Base-by-base conservation (phyloP, 2,113 vertebrate genomes). In the Gobius niger region DNA sequence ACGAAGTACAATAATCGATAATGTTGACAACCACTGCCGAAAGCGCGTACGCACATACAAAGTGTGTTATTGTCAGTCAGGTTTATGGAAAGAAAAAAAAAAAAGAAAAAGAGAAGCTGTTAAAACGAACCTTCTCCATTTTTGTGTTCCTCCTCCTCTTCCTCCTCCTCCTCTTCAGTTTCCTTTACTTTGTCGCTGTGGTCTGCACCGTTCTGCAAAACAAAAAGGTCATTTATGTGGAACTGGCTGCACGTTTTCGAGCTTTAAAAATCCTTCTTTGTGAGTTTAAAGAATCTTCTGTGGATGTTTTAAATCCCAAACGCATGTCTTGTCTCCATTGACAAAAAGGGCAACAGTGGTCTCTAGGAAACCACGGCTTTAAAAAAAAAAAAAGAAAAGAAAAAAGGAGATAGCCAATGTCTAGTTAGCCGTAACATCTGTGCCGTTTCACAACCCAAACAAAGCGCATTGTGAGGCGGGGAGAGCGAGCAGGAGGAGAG, bases 371-470 rank as follows among this genome's bases (percentile, higher is more conserved):
- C 61, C 41, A 46, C 65, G 57, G 52, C 66, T 63, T 44, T 49
- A 18, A 74, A 72, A 66, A 66, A 49, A 79, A 74, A 77, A 60
- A n/a, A 74, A 72, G 64, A 67, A 49, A 79, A 74, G 76, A 60
- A 56, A 61, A 70, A 11, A 2, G 74, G 56, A 66, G 14, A 60
- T 70, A 47, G 72, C 80, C 57, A 72, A 60, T 61, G 54, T 41
- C 65, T 65, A 67, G 66, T 70, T 75, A 69, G 73, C 59, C 6
- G 54, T 53, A 85, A 89, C 91, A 92, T 93, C 88, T 92, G 91
- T 89, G 88, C 80, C 83, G 64, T 85, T 88, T 91, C 86, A 90
- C 84, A 85, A 90, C 86, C 90, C 78, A 89, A 91, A 92, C 92
- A 93, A 93, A 92, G 87, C 85, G 0, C 69, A 41, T 75, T 62